Base-by-base conservation (phyloP, 2,888 invertebrate genomes). In the Cyclophora punctaria region DNA sequence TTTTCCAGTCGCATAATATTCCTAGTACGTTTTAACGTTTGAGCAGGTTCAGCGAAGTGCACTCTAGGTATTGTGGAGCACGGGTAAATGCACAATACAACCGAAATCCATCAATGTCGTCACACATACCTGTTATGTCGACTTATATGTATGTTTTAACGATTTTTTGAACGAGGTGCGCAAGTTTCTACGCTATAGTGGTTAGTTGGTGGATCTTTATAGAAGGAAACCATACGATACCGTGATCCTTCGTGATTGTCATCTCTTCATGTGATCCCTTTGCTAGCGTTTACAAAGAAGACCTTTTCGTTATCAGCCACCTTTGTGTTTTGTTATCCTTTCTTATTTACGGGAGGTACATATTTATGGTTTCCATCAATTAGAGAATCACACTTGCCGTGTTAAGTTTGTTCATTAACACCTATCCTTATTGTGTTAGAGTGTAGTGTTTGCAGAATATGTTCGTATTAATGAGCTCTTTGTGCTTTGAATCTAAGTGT, bases 231-330 rank as follows among this genome's bases (percentile, higher is more conserved):
- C 53, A 53, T 56, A 56, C 55, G 64, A 20, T 66, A 64, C 53
- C 59, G 62, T 55, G 58, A 64, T 64, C 62, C 58, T 51, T 54
- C 54, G 62, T 61, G 71, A 69, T 69, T 66, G 59, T 62, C 66
- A 66, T 64, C 63, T 64, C 60, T 55, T 40, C 50, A 55, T 65
- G 60, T 67, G 60, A 64, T 67, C 65, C 59, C 63, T 63, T 65
- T 63, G 62, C 56, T 55, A 51, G 49, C 56, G 60, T 63, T 60
- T 59, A 59, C 52, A 51, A 50, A 59, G 53, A 47, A 59, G 64
- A 64, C 66, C 64, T 62, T 69, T 66, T 56, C 59, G 64, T 65
- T 69, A 59, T 64, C 55, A 58, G 51, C 53, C 49, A 49, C 51
- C 57, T 58, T 57, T 59, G 52, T 59, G 54, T 62, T 54, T 54